Conservation (phyloP, 2,797 vertebrate species). For the Cyprinella venusta region DNA sequence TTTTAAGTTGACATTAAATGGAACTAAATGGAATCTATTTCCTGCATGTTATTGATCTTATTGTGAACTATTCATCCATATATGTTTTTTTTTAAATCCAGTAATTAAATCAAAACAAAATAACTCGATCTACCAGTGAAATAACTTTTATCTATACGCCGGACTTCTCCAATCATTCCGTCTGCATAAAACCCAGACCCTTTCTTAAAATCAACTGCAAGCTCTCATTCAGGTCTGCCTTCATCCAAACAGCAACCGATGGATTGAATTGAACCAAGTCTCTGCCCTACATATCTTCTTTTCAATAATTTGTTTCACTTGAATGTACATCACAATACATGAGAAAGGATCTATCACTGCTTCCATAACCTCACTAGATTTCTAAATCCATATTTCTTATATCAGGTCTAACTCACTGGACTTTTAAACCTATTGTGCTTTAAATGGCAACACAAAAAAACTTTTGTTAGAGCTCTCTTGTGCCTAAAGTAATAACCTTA, state of each 20-base stretch:
- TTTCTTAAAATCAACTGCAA: background rate
- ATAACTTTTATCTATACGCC: background rate
- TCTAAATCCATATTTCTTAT: background rate
- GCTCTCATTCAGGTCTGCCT: background rate
- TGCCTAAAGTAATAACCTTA: constrained; percentile 13
- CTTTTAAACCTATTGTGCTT: background rate
- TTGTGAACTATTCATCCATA: background rate
- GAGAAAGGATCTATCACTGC: background rate
- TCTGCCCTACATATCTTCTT: background rate
- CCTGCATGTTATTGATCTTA: background rate
- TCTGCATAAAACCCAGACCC: background rate
- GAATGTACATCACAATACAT: background rate
- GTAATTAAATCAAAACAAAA: background rate
- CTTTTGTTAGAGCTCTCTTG: background rate
- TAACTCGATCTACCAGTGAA: background rate
- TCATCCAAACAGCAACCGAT: background rate
- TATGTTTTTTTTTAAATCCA: background rate
- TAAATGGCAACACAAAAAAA: background rate
- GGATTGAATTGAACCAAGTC: background rate
- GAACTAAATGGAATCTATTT: too few species aligned
- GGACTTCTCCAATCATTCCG: background rate
- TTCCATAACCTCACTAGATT: background rate
- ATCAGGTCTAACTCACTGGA: background rate
- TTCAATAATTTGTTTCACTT: background rate
- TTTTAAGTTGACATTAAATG: too few species aligned